Evolutionary conservation across 2,797 vertebrate genomes (phyloP), one percentile per base, ranked within the genome.

Genomic region (Trichosurus vulpecula): DNA sequence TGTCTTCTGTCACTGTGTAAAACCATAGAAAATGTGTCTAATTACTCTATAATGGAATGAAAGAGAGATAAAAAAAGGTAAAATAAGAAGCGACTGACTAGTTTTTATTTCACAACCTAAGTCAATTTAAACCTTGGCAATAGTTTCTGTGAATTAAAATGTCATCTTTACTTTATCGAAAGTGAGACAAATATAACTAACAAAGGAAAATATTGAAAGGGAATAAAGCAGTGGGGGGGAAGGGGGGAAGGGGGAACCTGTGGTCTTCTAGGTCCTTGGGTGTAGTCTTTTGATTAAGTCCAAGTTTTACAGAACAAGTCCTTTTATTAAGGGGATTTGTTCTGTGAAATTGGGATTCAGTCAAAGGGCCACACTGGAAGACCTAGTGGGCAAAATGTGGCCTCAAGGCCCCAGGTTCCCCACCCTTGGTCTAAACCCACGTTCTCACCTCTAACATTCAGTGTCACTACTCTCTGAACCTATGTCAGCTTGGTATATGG

Each of bases 11-110:
- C 66, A 95, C 54, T 94, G 54, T 91, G 27, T 93, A 93, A 94
- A 66, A 74, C 29, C 90, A 58, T 25, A 90, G 61, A 13, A 96
- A 97, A 35, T 93, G 13, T 95, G 97, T 94, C 93, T 95, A 95
- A 96, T 96, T 96, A 93, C 35, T 93, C 29, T 58, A 53, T 90
- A 74, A 55, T 91, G 29, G 41, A 91, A 87, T 92, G 47, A 92
- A 97, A 96, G 47, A 35, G 56, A 96, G 95, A 87, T 41, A 96
- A 90, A 6, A 92, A 93, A 91, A 52, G 27, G 52, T 81, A 22
- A 89, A 55, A 29, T 51, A 31, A 90, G 90, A 87, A 29, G 90
- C 9, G 92, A 53, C 14, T 91, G 54, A 31, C 41, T 91, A 8
- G 90, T 35, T 57, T 92, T 94, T 90, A 54, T 95, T 94, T 91